Evolutionary conservation across 2,113 vertebrate species (phyloP), one percentile per base, ranked within the genome.

Genomic region (Micronisus gabar): DNA sequence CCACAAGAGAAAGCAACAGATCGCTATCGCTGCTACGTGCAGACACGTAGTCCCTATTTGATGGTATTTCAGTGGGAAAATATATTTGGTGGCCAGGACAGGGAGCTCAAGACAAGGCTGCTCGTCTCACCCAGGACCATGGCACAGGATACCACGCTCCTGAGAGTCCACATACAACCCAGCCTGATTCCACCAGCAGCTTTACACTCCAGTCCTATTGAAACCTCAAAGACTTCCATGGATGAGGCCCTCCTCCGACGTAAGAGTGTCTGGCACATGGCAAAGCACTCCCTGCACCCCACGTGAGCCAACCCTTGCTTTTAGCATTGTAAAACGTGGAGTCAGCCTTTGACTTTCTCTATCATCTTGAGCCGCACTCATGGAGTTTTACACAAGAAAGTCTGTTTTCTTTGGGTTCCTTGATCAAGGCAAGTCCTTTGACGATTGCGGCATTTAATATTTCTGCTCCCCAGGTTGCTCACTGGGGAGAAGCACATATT

Each of bases 1-100:
- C 50, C 70, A 23, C n/a, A 30, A 63, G 29, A 53, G 45, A 50
- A 86, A 38, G 63, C 26, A 83, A n/a, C n/a, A 50, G 50, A 48
- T 34, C 0, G 0, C 18, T n/a, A 5, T 21, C 7, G 5, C 32
- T 50, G 52, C 75, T 50, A 1, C 1, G 2, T 58, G 55, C 26
- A 36, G 26, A 21, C 17, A 21, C 38, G 38, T 45, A 74, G 32
- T 21, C 29, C 16, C 17, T 67, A 8, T 25, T 17, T 8, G 32
- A 71, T 2, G 7, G 32, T 7, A 40, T 55, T 71, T 73, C 16
- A 47, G 23, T 32, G 16, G 34, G 14, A 88, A 65, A 73, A 48
- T 6, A 3, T 1, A 10, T 48, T 41, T 75, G 21, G 23, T 74
- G 43, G 13, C 11, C 26, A 32, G 66, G 30, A 53, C 40, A 58